Conservation (phyloP, 2,888 invertebrate species). For the Spilarctia lutea region DNA sequence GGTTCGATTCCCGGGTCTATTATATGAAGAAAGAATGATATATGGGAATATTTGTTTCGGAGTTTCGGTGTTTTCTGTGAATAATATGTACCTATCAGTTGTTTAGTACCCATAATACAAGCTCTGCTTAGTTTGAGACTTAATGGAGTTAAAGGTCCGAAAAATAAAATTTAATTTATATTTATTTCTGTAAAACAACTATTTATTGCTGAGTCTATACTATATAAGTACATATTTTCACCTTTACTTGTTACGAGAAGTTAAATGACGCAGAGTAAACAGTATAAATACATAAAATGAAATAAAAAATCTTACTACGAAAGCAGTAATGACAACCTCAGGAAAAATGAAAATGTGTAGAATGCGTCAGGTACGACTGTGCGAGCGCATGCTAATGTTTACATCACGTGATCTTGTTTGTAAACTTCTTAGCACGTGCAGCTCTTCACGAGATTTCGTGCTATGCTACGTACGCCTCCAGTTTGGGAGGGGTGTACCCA, state of each 20-base stretch:
- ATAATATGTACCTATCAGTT: too few relatives aligned
- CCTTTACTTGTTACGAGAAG: background rate
- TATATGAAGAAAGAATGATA: too few relatives aligned
- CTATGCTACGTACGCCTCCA: background rate
- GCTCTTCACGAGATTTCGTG: background rate
- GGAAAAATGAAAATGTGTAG: conserved; percentile 18
- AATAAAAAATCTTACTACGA: background rate
- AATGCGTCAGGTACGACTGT: conserved; percentile 21
- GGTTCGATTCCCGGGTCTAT: too few relatives aligned
- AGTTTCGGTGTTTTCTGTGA: too few relatives aligned
- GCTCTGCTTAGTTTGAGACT: too few relatives aligned
- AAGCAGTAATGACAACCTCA: conserved; percentile 39
- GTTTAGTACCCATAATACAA: too few relatives aligned
- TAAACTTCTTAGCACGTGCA: conserved; percentile 38
- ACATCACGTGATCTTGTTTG: conserved; percentile 56
- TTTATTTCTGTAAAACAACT: background rate
- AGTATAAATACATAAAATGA: background rate
- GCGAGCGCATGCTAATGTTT: conserved; percentile 56
- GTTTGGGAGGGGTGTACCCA: background rate
- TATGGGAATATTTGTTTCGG: too few relatives aligned
- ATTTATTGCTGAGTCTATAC: background rate
- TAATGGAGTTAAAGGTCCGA: too few relatives aligned
- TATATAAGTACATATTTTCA: background rate
- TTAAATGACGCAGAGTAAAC: background rate
- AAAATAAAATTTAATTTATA: too few relatives aligned